Percentiles rank a stretch among this genome's conserved stretches.
These are phyloP conservation scores for Pantherophis guttatus DNA, from an alignment of 2,113 vertebrate genomes.

Conservation along the genomic window DNA sequence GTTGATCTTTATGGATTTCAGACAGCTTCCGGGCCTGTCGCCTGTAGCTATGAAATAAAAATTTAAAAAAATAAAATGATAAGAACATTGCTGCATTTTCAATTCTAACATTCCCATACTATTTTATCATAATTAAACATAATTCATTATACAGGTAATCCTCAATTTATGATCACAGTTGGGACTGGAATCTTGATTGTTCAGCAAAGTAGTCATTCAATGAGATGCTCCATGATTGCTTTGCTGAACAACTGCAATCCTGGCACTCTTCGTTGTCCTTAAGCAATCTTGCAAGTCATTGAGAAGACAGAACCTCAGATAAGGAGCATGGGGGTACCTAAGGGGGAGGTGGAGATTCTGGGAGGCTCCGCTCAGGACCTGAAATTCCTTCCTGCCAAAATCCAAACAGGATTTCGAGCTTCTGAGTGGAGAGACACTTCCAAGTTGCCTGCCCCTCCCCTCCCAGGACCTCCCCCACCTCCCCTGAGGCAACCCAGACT, in stretches of 20 bases:
- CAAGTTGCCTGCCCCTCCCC: background rate
- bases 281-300: background rate
- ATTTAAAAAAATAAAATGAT: background rate
- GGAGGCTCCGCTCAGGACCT: background rate
- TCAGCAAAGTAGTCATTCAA: background rate
- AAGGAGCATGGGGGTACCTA: background rate
- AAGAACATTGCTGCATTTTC: background rate
- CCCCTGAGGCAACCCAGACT: background rate
- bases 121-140: background rate
- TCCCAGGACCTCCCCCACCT: background rate
- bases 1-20: constrained; percentile 95
- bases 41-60: constrained; percentile 77
- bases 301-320: background rate
- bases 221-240: background rate
- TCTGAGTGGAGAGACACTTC: background rate
- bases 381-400: background rate
- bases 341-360: background rate
- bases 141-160: background rate
- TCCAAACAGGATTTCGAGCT: background rate
- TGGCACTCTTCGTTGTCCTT: background rate
- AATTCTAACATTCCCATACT: background rate
- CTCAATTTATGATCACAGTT: background rate
- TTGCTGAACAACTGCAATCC: background rate
- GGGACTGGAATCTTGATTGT: background rate
- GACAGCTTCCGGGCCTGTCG: constrained; percentile 83